phyloP scores from a whole-genome alignment of 2,113 vertebrate species.

The Sceloporus tristichus region DNA sequence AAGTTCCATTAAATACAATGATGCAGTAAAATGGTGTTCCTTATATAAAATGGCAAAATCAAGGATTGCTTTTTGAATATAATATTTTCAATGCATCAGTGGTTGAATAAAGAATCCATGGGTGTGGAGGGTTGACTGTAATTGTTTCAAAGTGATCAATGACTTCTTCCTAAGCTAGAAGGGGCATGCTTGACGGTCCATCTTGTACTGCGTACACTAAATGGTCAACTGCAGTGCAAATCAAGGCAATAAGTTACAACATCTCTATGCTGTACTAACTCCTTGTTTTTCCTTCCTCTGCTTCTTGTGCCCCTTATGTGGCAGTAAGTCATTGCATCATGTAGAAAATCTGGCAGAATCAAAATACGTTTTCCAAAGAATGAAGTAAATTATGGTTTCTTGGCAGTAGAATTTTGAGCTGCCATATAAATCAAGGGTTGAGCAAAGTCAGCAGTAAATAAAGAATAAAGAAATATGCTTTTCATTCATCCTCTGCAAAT shows the following conservation, averaged over 20 bases:
- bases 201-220: background rate
- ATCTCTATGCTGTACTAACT: background rate
- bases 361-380: slow-evolving; percentile 14
- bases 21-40: too few species aligned
- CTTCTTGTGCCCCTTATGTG: background rate
- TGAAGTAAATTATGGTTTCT: slow-evolving; percentile 1
- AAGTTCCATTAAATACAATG: too few species aligned
- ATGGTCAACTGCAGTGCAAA: background rate
- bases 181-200: background rate
- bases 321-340: background rate
- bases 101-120: too few species aligned
- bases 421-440: slow-evolving; percentile 11
- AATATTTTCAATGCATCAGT: too few species aligned
- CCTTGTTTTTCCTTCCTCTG: background rate
- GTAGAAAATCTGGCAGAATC: slow-evolving; percentile 11
- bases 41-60: too few species aligned
- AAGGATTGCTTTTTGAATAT: too few species aligned
- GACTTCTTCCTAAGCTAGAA: background rate
- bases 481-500: slow-evolving; percentile 14
- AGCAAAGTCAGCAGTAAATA: slow-evolving; percentile 25
- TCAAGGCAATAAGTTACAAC: background rate
- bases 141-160: background rate
- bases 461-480: background rate
- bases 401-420: slow-evolving; percentile 19
- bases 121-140: too few species aligned